phyloP scores from a whole-genome alignment of 2,113 vertebrate genomes.

The Galeopterus variegatus region DNA sequence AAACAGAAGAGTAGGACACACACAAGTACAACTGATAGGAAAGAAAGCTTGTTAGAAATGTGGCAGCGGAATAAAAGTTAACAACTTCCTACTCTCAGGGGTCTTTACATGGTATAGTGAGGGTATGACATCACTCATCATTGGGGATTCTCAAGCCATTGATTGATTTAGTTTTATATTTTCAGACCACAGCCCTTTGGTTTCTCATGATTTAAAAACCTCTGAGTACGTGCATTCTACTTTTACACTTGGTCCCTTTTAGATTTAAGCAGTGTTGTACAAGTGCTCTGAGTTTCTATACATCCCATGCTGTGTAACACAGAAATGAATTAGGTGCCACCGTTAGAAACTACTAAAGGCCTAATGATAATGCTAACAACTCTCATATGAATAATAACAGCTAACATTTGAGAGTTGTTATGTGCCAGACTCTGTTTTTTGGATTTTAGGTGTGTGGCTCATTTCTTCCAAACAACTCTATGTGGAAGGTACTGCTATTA shows the following conservation, averaged over 20 bases:
- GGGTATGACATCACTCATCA: background rate
- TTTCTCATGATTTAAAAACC: constrained; percentile 15
- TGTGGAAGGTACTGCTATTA: background rate
- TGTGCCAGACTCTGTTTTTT: background rate
- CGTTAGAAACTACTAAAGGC: background rate
- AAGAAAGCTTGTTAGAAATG: background rate
- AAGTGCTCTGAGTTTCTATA: background rate
- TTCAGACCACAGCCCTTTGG: background rate
- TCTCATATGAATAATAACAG: background rate
- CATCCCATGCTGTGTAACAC: background rate
- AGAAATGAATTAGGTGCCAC: background rate
- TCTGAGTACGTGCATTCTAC: background rate
- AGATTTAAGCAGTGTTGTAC: background rate
- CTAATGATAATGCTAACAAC: background rate
- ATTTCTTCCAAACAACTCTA: background rate
- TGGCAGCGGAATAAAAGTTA: background rate
- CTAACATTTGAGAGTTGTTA: background rate
- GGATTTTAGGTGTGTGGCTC: background rate
- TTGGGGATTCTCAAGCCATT: background rate
- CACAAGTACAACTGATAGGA: background rate
- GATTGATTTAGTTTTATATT: background rate
- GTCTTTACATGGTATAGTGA: background rate
- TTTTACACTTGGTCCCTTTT: background rate
- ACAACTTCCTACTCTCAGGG: background rate
- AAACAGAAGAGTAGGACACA: background rate